Evolutionary conservation across 1,140 invertebrate species (phyloP), one percentile per base, ranked within the genome.

Genomic region (Sitobion miscanthi): DNA sequence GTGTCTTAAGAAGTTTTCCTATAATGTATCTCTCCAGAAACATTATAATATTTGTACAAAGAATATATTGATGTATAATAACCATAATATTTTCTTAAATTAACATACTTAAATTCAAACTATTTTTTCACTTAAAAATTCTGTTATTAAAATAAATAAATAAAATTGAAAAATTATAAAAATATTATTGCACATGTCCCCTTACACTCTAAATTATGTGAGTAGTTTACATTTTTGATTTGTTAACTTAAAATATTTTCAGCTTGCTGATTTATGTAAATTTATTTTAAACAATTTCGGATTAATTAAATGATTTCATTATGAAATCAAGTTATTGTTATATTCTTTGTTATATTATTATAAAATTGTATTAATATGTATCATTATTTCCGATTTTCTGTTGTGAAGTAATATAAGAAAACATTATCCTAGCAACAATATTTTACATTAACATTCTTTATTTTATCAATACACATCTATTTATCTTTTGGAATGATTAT

Each of bases 1-100:
- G 8, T 93, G 93, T 89, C 42, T 54, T 30, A 93, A 69, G 54
- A 85, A 30, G 35, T 93, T 93, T 93, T 49, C 82, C 30, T 93
- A 93, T 52, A 93, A 93, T 42, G 38, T 86, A 30, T 35, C 49
- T 2, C 45, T 93, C 6, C 47, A 93, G 86, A 93, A 85, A 86
- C 91, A 93, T 93, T 86, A 86, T 42, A 52, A 54, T 8, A 54
- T 38, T 5, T 93, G 91, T 57, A 93, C 35, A 47, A 93, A 85
- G 85, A 85, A 86, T 42, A 47, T 42, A 54, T 82, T 69, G 6
- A n/a, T 42, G 20, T 85, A 83, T 25, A 92, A 38, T 25, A 20
- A 35, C 1, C 77, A 90, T 42, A 92, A 85, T 83, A 85, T 85
- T 85, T 92, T 77, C 17, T 91, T 38, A 11, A 82, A 82, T 42